phyloP scores from a whole-genome alignment of 2,797 vertebrate genomes.

The Premnoplex brunnescens region DNA sequence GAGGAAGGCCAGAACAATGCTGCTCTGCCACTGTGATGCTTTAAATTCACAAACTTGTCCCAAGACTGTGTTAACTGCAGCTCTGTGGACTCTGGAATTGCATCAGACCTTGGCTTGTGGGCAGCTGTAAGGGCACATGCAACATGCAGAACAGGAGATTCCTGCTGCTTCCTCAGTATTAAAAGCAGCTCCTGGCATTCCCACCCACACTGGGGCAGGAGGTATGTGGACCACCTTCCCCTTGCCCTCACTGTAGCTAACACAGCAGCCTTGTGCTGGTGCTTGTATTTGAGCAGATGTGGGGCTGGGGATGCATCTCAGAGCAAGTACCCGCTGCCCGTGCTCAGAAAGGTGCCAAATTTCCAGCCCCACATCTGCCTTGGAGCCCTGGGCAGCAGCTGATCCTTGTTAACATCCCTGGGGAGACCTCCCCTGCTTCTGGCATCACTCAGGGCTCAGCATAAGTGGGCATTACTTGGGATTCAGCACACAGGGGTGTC shows the following conservation, averaged over 20 bases:
- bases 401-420: not conserved
- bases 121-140: not conserved
- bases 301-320: not conserved
- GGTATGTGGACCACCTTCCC: not conserved
- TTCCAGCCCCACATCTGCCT: not conserved
- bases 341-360: fast-evolving
- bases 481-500: not conserved
- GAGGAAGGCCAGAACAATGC: no score
- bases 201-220: not conserved
- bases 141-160: not conserved
- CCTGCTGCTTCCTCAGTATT: not conserved
- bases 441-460: not conserved
- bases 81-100: no score
- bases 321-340: fast-evolving
- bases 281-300: not conserved
- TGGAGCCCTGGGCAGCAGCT: not conserved
- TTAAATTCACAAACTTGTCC: not conserved
- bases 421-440: not conserved
- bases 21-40: fast-evolving
- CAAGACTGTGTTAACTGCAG: fast-evolving
- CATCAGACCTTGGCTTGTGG: not conserved
- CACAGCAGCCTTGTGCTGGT: not conserved
- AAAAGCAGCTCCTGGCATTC: not conserved
- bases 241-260: not conserved
- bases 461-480: fast-evolving